Percentiles rank a stretch among this genome's conserved stretches.
These are phyloP conservation scores for Chymomyza procnemis DNA, from an alignment of 2,888 invertebrate species.

Conservation along the genomic window DNA sequence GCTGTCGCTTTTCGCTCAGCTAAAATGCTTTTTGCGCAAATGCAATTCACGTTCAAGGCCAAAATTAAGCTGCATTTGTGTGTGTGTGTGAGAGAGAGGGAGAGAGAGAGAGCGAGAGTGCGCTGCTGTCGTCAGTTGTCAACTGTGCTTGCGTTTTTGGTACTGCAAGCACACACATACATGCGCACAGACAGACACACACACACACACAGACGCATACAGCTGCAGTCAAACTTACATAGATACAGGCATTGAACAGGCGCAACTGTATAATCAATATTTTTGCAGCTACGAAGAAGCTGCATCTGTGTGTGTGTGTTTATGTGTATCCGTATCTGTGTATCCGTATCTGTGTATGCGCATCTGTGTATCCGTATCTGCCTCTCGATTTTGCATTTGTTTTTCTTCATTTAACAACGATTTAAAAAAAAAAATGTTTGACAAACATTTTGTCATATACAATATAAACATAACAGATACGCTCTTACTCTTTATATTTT, in stretches of 20 bases:
- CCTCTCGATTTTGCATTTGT: slow-evolving; percentile 1
- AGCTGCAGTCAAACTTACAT: slow-evolving; percentile 2
- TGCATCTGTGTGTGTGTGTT: background rate
- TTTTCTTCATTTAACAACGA: background rate
- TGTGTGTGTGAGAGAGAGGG: background rate
- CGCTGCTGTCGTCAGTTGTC: slow-evolving; percentile 54
- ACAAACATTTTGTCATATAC: background rate
- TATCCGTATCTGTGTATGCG: background rate
- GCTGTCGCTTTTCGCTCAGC: slow-evolving; percentile 24
- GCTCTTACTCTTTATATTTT: too few species aligned
- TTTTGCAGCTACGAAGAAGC: background rate
- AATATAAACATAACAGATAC: background rate
- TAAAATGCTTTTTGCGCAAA: slow-evolving; percentile 50
- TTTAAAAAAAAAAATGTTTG: slow-evolving; percentile 16
- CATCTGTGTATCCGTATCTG: background rate
- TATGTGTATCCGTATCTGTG: background rate
- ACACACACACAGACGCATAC: slow-evolving; percentile 11
- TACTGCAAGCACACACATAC: slow-evolving; percentile 19
- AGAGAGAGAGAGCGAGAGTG: background rate
- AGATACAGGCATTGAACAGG: background rate
- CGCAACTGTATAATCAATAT: background rate
- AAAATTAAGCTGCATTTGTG: slow-evolving; percentile 56
- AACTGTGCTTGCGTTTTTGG: slow-evolving; percentile 45
- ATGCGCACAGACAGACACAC: slow-evolving; percentile 9
- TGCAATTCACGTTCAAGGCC: slow-evolving; percentile 79